Evolutionary conservation across 2,113 vertebrate species (phyloP).

Genomic region (Jaculus jaculus): DNA sequence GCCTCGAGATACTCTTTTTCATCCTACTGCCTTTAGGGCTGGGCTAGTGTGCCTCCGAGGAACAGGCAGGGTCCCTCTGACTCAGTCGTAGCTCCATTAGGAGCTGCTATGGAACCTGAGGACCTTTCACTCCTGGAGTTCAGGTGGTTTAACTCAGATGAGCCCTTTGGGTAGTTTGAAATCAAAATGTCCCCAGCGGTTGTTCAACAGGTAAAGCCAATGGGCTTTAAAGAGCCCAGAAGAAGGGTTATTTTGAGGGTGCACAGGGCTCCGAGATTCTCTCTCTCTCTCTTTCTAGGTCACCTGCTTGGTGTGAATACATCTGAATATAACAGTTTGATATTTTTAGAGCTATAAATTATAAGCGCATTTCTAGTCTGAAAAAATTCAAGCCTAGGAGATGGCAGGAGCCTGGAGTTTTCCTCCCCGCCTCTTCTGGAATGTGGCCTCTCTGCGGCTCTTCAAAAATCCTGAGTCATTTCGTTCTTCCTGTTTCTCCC

Average conservation of each 20-base stretch:
- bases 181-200: background rate
- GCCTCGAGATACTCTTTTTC: background rate
- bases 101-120: background rate
- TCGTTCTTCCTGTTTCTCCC: background rate
- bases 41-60: background rate
- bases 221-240: background rate
- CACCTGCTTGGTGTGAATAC: slow-evolving; percentile 47
- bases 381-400: background rate
- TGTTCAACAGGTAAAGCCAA: background rate
- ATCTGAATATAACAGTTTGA: background rate
- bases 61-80: background rate
- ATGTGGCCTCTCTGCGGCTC: background rate
- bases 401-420: background rate
- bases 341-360: slow-evolving; percentile 59
- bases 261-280: background rate
- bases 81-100: background rate
- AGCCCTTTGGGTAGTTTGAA: background rate
- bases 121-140: background rate
- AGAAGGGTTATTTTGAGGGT: background rate
- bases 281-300: slow-evolving; percentile 44
- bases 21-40: background rate
- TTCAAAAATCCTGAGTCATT: slow-evolving; percentile 62
- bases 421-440: background rate
- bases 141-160: background rate
- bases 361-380: background rate